These are phyloP conservation scores for Cyprinella venusta DNA, from an alignment of 2,797 vertebrate species.

Conservation along the genomic window DNA sequence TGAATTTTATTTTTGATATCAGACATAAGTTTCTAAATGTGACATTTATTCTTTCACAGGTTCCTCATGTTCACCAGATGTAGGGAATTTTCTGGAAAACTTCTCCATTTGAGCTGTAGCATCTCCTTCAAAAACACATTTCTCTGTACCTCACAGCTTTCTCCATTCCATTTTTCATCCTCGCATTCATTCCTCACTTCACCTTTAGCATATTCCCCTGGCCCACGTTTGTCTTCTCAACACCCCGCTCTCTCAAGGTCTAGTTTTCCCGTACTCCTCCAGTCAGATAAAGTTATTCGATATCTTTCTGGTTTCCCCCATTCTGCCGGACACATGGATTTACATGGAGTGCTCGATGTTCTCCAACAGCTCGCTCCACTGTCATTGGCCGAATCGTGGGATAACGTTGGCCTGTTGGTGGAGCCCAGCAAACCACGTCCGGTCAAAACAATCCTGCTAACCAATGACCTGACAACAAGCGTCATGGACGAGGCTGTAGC, in stretches of 20 bases:
- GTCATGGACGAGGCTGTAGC: constrained; percentile 90
- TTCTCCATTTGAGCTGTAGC: constrained; percentile 39
- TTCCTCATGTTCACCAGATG: constrained; percentile 52
- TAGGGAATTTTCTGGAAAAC: constrained; percentile 59
- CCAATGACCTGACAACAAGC: constrained; percentile 88
- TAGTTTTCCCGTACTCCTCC: not conserved
- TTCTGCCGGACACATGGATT: constrained; percentile 74
- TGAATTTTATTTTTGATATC: not conserved
- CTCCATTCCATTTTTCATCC: not conserved
- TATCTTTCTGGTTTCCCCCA: constrained; percentile 3
- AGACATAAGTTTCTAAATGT: not conserved
- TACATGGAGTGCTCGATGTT: constrained; percentile 80
- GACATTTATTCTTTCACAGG: constrained; percentile 7
- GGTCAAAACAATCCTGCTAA: constrained; percentile 85
- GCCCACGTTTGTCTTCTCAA: not conserved
- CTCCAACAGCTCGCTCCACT: constrained; percentile 87
- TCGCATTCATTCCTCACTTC: not conserved
- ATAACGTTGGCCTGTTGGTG: constrained; percentile 93
- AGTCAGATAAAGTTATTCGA: not conserved
- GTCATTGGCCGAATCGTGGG: constrained; percentile 91
- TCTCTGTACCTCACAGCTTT: constrained; percentile 4
- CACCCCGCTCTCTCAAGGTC: not conserved
- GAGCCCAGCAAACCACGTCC: constrained; percentile 85
- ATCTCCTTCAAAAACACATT: constrained; percentile 13
- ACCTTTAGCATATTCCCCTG: not conserved